phyloP scores from a whole-genome alignment of 2,797 vertebrate genomes.

The Fistularia commersonii region DNA sequence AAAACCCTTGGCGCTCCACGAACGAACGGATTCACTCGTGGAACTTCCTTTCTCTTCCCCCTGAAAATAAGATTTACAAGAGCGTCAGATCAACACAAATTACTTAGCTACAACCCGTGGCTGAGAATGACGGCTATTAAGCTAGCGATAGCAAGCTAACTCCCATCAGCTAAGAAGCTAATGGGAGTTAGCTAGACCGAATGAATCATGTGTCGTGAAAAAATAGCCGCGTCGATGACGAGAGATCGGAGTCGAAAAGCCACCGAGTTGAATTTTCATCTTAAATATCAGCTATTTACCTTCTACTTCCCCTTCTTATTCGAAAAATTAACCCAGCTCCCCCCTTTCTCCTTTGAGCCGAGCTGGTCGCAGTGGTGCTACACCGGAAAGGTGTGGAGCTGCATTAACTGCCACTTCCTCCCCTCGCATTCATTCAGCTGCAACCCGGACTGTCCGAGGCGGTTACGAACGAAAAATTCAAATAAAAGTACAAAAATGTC shows the following conservation, averaged over 20 bases:
- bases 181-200: constrained; percentile 43
- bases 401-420: constrained; percentile 75
- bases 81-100: constrained; percentile 71
- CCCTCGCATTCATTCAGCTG: constrained; percentile 46
- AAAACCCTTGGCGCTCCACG: constrained; percentile 43
- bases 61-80: constrained; percentile 71
- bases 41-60: constrained; percentile 62
- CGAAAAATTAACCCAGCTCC: constrained; percentile 52
- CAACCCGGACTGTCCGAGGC: constrained; percentile 16
- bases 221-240: neutral
- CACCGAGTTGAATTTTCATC: neutral
- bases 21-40: constrained; percentile 45
- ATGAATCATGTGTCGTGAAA: constrained; percentile 18
- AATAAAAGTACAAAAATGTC: neutral
- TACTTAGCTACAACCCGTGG: constrained; percentile 55
- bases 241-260: neutral
- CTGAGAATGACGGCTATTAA: constrained; percentile 47
- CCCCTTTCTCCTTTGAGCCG: constrained; percentile 64
- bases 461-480: neutral
- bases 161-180: constrained; percentile 32
- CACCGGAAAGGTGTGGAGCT: constrained; percentile 82
- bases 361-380: constrained; percentile 67
- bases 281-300: constrained; percentile 43
- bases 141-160: constrained; percentile 60
- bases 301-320: constrained; percentile 40